Conservation (phyloP, 2,797 vertebrate genomes). For the Harpagifer antarcticus region DNA sequence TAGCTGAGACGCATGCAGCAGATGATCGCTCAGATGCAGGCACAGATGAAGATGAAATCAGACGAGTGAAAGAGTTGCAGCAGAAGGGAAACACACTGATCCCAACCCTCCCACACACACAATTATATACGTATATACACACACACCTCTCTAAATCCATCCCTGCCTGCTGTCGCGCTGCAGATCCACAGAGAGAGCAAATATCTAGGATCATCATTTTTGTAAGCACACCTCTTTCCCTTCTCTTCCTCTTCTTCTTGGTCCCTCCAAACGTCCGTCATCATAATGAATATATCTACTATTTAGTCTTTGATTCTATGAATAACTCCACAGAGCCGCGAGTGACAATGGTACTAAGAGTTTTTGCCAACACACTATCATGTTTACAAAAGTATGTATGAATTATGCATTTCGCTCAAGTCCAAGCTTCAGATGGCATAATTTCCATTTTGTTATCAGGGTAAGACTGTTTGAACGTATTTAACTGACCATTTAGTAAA, state of each 20-base stretch:
- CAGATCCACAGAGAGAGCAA: constrained; percentile 18
- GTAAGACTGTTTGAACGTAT: constrained; percentile 15
- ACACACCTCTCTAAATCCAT: constrained; percentile 17
- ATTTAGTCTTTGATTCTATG: constrained; percentile 22
- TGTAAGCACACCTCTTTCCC: constrained; percentile 14
- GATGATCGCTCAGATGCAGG: constrained; percentile 93
- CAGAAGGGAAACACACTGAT: constrained; percentile 28
- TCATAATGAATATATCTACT: not conserved
- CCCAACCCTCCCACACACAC: not conserved
- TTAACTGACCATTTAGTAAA: constrained; percentile 16
- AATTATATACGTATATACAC: too few species aligned
- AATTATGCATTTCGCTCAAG: constrained; percentile 21
- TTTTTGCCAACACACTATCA: constrained; percentile 26
- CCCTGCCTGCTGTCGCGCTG: constrained; percentile 10
- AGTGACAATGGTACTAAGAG: constrained; percentile 50
- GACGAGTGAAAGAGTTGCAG: constrained; percentile 82
- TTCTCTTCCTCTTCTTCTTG: not conserved
- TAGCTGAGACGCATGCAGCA: constrained; percentile 92
- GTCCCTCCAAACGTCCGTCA: constrained; percentile 57
- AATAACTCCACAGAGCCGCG: constrained; percentile 14
- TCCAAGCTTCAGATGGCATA: constrained; percentile 6
- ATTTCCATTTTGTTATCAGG: constrained; percentile 11
- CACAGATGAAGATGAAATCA: constrained; percentile 91
- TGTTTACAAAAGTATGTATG: constrained; percentile 57
- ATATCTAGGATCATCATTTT: constrained; percentile 28